phyloP scores from a whole-genome alignment of 2,888 invertebrate species.

The Thecocarcelia acutangulata region DNA sequence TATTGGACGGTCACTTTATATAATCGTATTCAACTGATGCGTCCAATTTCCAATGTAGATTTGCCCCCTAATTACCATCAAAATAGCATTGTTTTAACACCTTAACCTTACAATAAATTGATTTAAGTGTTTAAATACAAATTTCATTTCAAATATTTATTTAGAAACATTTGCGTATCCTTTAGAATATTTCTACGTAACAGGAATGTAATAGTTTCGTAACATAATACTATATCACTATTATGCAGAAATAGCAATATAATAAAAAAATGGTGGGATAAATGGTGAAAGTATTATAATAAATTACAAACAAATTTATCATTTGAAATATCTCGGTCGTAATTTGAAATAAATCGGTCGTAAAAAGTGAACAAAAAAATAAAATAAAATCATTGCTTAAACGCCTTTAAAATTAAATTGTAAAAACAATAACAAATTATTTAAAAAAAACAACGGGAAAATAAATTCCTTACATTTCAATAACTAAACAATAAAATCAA shows the following conservation, averaged over 20 bases:
- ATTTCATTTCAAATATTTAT: conserved; percentile 4
- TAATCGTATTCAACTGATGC: too few species aligned
- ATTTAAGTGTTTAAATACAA: neutral
- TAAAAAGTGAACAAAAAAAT: too few species aligned
- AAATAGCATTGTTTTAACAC: neutral
- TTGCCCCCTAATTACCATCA: too few species aligned
- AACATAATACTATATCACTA: neutral
- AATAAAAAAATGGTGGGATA: neutral
- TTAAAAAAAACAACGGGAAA: too few species aligned
- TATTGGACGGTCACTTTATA: too few species aligned
- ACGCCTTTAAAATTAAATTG: too few species aligned
- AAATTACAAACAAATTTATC: conserved; percentile 3
- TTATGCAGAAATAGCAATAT: neutral
- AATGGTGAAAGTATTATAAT: neutral
- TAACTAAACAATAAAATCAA: too few species aligned
- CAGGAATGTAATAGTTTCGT: neutral
- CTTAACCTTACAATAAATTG: neutral
- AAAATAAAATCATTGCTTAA: too few species aligned
- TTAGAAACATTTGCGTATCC: conserved; percentile 45
- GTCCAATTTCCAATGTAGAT: too few species aligned
- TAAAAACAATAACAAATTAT: too few species aligned
- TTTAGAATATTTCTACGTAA: neutral
- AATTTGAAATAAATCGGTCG: too few species aligned
- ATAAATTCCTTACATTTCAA: too few species aligned
- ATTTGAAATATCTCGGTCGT: neutral